These are phyloP conservation scores for Acanthopleura granulata DNA, from an alignment of 2,888 invertebrate genomes.

Conservation along the genomic window DNA sequence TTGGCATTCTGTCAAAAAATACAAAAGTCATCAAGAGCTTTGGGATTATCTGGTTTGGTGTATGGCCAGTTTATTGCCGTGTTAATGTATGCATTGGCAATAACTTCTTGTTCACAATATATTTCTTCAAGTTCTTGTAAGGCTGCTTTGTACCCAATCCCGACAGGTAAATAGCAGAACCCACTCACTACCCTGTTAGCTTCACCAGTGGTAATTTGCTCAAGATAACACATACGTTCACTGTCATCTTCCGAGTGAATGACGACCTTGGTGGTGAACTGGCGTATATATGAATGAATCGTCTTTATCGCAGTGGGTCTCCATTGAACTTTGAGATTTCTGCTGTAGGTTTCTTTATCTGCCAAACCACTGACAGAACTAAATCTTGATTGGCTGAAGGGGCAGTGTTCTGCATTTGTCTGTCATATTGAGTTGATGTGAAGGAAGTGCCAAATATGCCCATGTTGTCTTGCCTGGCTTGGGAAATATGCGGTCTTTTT, in stretches of 20 bases:
- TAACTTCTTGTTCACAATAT: conserved; percentile 22
- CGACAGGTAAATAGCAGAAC: conserved; percentile 21
- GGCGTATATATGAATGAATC: conserved; percentile 21
- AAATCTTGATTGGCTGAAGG: background rate
- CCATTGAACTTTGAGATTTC: conserved; percentile 20
- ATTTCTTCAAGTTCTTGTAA: conserved; percentile 22
- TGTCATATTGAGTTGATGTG: background rate
- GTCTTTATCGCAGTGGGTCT: background rate
- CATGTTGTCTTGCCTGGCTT: no score
- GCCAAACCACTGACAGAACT: background rate
- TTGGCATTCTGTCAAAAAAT: conserved; percentile 26
- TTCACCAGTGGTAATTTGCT: conserved; percentile 27
- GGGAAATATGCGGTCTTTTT: no score
- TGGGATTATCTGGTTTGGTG: conserved; percentile 22
- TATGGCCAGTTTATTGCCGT: conserved; percentile 25
- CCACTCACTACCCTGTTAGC: conserved; percentile 25
- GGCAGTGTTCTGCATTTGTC: background rate
- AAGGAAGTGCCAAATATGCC: no score
- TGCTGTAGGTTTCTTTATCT: conserved; percentile 16
- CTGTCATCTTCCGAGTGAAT: conserved; percentile 20
- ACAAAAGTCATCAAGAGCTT: conserved; percentile 24
- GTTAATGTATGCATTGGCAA: conserved; percentile 27
- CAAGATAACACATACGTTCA: conserved; percentile 26
- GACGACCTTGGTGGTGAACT: conserved; percentile 21
- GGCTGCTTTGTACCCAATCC: conserved; percentile 23